Base-by-base conservation (phyloP, 2,888 invertebrate genomes). In the Leucoma salicis region DNA sequence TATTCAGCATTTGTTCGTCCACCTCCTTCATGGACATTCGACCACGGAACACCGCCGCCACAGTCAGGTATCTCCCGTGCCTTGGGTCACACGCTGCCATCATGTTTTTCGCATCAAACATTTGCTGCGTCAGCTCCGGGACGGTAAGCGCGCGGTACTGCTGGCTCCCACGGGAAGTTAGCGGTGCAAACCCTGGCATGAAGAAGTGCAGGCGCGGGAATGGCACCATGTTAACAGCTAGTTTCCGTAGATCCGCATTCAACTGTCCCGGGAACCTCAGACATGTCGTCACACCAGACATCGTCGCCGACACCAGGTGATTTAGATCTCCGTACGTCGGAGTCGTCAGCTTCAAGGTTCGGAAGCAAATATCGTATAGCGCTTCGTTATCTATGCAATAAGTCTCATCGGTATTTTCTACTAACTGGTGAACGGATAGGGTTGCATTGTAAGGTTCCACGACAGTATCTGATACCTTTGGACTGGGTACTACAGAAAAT, bases 51-150 rank as follows among this genome's bases (percentile, higher is more conserved):
- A 97, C 94, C 11, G 96, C 95, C 1, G 97, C 96, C 0, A 96
- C 97, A 0, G 97, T 97, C 33, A 97, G 87, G 70, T 97, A 97
- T 41, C 96, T 92, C 18, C 97, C 97, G 72, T 96, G 96, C 7
- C 97, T 91, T 0, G 97, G 97, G 75, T 97, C 97, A 72, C 97
- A 97, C 11, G 97, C 97, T 10, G 96, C 96, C 97, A 97, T 97
- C 97, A 97, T 97, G 82, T 97, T 97, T 84, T 96, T 97, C 10
- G 97, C 95, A 73, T 97, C 97, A 74, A 97, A 97, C 95, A 95
- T 95, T 76, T 95, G 95, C 61, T 95, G 93, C 0, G 97, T 97
- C 38, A 97, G 90, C 81, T 97, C 97, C 0, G 97, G 96, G 0
- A 97, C 97, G 0, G 96, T 94, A 7, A 96, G 82, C 16, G 97